Evolutionary conservation across 1,140 invertebrate genomes (phyloP), one percentile per base, ranked within the genome.

Genomic region (Bombus waltoni): DNA sequence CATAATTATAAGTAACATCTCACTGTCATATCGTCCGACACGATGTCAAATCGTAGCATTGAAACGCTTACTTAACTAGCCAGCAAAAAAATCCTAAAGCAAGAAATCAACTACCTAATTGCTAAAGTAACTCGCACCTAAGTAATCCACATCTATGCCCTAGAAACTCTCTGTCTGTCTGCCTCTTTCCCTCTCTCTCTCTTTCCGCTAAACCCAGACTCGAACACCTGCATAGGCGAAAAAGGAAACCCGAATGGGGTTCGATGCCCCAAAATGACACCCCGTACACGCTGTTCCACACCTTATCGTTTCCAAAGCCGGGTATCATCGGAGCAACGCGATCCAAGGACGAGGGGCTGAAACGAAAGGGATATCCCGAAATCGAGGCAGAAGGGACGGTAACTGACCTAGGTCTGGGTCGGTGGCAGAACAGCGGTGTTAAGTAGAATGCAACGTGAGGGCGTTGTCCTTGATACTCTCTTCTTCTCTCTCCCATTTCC

Each of bases 361-460:
- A 38, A 13, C n/a, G 75, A 70, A 83, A 78, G 82, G 82, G 86
- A 84, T 78, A 85, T 62, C 72, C 87, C 68, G 65, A 47, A 77
- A 87, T 89, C 83, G 81, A 81, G 32, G 35, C 53, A 76, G 75
- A 62, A 77, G 87, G 88, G 83, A 78, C 82, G 84, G 72, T 88
- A 89, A 89, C 88, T 89, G 88, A 89, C 88, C 88, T 89, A 87
- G 74, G 84, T 42, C 75, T 78, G 66, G 77, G 68, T 83, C 78
- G 88, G 72, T 65, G 44, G 78, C 84, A 65, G 59, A 62, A 72
- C 77, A 80, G 38, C 59, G 70, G 66, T 59, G 88, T 75, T 87
- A 89, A 89, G 88, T 89, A 89, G 88, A 86, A 89, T 89, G 89
- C 88, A 83, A 87, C 86, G 75, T 35, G 86, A 80, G 88, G 88